Percentiles rank a stretch among this genome's conserved stretches.
Conservation (phyloP, 2,888 invertebrate species). For the Drosophila demipolita region DNA sequence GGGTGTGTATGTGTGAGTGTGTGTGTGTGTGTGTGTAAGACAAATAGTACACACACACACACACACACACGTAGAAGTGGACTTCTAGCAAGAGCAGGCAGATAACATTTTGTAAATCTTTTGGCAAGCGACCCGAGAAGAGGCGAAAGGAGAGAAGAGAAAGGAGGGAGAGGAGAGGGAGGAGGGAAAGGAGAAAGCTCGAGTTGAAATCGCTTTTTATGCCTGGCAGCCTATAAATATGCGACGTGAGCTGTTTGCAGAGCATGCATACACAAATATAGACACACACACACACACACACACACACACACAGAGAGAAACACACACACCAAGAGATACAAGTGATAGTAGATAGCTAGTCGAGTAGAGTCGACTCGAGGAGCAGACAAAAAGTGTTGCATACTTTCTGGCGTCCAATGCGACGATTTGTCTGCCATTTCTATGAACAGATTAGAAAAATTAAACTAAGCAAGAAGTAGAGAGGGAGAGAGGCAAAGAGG, state of each 20-base stretch:
- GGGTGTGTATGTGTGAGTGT: constrained; percentile 3
- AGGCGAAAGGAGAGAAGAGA: constrained; percentile 8
- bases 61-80: constrained; percentile 1
- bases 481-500: not conserved
- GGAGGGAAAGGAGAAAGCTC: constrained; percentile 31
- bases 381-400: constrained; percentile 66
- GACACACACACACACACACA: constrained; percentile 19
- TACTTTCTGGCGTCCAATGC: constrained; percentile 64
- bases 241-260: constrained; percentile 79
- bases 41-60: constrained; percentile 10
- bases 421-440: constrained; percentile 48
- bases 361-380: constrained; percentile 20
- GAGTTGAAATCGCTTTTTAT: constrained; percentile 78
- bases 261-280: constrained; percentile 36
- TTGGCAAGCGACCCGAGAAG: constrained; percentile 64
- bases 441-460: constrained; percentile 72
- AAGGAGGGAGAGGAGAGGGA: too few relatives aligned
- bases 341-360: constrained; percentile 6
- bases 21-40: not conserved
- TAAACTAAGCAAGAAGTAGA: constrained; percentile 37
- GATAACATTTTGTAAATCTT: constrained; percentile 75
- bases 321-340: constrained; percentile 13
- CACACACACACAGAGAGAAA: constrained; percentile 25
- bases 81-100: constrained; percentile 33
- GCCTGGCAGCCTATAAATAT: constrained; percentile 81